Conservation (phyloP, 2,113 vertebrate species). For the Callipepla californica region DNA sequence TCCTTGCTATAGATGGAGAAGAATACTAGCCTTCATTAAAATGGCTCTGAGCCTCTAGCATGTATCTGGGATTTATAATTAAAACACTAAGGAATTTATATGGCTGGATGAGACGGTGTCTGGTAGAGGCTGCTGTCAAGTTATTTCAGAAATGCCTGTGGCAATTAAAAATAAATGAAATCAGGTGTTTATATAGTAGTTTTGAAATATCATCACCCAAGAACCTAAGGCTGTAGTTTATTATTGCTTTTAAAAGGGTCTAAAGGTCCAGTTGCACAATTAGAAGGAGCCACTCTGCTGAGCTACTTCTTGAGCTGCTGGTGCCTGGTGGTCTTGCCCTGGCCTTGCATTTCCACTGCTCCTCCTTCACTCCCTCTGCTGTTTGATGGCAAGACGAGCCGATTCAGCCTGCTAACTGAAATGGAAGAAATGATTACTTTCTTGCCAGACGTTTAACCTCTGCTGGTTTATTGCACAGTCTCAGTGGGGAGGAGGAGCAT, state of each 20-base stretch:
- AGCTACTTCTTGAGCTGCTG: not conserved
- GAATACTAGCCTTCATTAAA: not conserved
- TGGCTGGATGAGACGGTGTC: not conserved
- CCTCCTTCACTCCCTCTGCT: not conserved
- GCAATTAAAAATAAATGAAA: conserved; percentile 15
- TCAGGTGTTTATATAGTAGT: not conserved
- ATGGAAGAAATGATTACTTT: not conserved
- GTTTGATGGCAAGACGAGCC: not conserved
- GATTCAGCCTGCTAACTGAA: not conserved
- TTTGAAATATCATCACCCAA: not conserved
- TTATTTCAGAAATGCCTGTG: not conserved
- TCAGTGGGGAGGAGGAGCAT: not conserved
- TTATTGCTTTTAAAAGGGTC: not conserved
- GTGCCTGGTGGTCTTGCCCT: not conserved
- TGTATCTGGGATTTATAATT: conserved; percentile 8
- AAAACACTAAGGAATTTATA: not conserved
- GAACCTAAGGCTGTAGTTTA: not conserved
- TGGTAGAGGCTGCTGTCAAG: not conserved
- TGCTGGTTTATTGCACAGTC: not conserved
- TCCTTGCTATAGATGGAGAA: not conserved
- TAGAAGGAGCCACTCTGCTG: not conserved
- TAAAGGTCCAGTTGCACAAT: not conserved
- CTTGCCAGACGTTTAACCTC: not conserved
- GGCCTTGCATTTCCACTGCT: not conserved
- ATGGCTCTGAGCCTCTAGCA: not conserved